Conservation (phyloP, 2,888 invertebrate genomes). For the Apotomis capreana region DNA sequence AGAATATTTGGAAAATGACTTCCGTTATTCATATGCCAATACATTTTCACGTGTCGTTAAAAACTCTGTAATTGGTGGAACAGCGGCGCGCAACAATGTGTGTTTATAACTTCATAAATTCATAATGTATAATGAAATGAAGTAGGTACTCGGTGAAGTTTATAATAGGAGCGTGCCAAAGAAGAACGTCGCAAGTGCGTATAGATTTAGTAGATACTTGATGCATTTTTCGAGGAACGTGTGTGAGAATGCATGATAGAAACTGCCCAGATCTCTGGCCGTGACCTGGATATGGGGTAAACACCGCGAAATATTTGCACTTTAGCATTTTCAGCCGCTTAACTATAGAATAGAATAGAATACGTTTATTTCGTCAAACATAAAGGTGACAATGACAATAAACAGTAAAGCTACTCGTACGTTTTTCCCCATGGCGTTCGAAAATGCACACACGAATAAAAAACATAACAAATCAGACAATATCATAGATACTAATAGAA, state of each 20-base stretch:
- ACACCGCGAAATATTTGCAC: conserved; percentile 11
- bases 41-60: conserved; percentile 55
- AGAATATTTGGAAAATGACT: conserved; percentile 27
- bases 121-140: conserved; percentile 49
- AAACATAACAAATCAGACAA: no score
- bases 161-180: conserved; percentile 25
- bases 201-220: conserved; percentile 1
- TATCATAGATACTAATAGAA: no score
- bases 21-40: conserved; percentile 38
- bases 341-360: no score
- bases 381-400: no score
- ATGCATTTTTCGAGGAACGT: neutral
- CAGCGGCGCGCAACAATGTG: conserved; percentile 55
- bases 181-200: neutral
- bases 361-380: no score
- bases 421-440: no score
- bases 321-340: no score
- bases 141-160: conserved; percentile 40
- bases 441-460: no score
- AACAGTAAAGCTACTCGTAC: no score
- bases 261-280: conserved; percentile 16
- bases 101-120: conserved; percentile 53
- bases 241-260: conserved; percentile 9
- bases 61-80: conserved; percentile 63
- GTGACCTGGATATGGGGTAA: conserved; percentile 24